These are phyloP conservation scores for Parasteatoda tepidariorum DNA, from an alignment of 1,140 invertebrate species.

Conservation along the genomic window DNA sequence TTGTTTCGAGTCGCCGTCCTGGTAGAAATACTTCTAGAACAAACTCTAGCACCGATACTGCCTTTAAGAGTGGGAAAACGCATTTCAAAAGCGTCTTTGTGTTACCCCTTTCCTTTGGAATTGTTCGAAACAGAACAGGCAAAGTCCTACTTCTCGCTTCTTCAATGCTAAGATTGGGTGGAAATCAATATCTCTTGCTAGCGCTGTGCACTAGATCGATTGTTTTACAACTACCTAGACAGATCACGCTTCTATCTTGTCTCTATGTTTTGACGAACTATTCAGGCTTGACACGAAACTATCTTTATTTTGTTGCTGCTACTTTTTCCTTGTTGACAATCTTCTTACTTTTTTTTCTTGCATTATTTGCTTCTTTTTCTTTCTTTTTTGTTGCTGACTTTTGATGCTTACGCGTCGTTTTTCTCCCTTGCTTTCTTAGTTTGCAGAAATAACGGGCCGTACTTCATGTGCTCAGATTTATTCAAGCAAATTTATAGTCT, in stretches of 20 bases:
- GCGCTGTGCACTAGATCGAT: conserved; percentile 20
- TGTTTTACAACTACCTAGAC: conserved; percentile 54
- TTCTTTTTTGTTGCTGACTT: conserved; percentile 12
- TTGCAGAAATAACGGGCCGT: neutral
- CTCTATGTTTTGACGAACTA: conserved; percentile 55
- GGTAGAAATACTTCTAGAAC: conserved; percentile 9
- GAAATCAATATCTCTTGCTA: conserved; percentile 46
- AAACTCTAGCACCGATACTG: conserved; percentile 43
- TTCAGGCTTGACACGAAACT: conserved; percentile 51
- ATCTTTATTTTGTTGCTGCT: conserved; percentile 34
- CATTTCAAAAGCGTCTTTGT: conserved; percentile 47
- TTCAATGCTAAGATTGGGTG: conserved; percentile 37
- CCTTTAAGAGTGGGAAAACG: conserved; percentile 25
- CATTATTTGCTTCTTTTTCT: neutral
- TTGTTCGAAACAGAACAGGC: conserved; percentile 10
- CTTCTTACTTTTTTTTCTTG: conserved; percentile 5
- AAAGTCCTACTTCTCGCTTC: conserved; percentile 19
- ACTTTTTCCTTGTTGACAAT: conserved; percentile 1
- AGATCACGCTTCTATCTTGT: conserved; percentile 55
- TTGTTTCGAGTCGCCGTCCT: conserved; percentile 35
- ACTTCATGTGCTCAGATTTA: neutral
- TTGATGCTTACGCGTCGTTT: neutral
- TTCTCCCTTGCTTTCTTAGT: too few relatives aligned
- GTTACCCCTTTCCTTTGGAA: conserved; percentile 16
- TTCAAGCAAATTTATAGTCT: too few relatives aligned